These are phyloP conservation scores for Drosophila micromelanica DNA, from an alignment of 1,140 invertebrate species.

Conservation along the genomic window DNA sequence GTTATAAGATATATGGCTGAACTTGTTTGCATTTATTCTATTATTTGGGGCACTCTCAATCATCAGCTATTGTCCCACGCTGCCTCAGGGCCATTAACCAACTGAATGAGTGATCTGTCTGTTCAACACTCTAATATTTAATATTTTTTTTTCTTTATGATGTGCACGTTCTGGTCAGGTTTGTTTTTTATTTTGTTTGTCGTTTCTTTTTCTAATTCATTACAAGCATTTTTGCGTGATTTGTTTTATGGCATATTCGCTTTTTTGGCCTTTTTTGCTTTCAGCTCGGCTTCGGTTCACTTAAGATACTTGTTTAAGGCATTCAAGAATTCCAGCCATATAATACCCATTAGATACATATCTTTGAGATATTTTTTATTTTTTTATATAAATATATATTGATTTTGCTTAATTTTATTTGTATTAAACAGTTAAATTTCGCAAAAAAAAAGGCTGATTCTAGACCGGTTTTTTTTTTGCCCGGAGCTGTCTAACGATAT, in stretches of 20 bases:
- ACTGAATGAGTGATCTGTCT: constrained; percentile 6
- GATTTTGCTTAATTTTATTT: background rate
- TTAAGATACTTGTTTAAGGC: constrained; percentile 20
- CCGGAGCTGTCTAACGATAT: background rate
- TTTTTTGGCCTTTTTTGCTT: constrained; percentile 16
- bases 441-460: background rate
- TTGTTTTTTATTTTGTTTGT: constrained; percentile 1
- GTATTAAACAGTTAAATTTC: too few relatives aligned
- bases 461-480: background rate
- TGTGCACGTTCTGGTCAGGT: constrained; percentile 24
- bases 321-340: constrained; percentile 9
- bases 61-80: constrained; percentile 2
- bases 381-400: background rate
- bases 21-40: constrained; percentile 1
- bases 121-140: constrained; percentile 31
- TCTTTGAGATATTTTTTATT: background rate
- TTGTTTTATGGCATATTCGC: constrained; percentile 32
- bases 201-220: constrained; percentile 31
- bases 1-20: constrained; percentile 2
- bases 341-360: background rate
- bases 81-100: constrained; percentile 26
- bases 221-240: constrained; percentile 21
- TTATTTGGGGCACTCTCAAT: constrained; percentile 19
- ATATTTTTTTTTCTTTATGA: constrained; percentile 48
- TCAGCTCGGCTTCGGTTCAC: background rate